Conservation (phyloP, 2,888 invertebrate species). For the Deroplatys truncata region DNA sequence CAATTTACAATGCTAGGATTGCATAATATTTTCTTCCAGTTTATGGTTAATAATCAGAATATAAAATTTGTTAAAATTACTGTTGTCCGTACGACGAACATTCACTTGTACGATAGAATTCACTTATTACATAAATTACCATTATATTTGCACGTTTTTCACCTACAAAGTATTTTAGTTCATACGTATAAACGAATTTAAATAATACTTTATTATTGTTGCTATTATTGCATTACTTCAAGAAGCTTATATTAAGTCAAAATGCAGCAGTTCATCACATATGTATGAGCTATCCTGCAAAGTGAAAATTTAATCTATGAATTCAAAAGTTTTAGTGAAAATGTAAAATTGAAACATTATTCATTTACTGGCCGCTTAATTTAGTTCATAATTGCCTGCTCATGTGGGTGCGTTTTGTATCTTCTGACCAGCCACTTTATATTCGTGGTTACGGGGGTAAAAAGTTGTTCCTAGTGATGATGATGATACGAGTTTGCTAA, state of each 20-base stretch:
- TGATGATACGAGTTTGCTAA: slow-evolving; percentile 41
- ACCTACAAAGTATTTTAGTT: too few species aligned
- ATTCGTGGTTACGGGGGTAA: neutral
- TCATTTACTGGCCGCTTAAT: neutral
- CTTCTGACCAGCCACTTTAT: neutral
- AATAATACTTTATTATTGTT: neutral
- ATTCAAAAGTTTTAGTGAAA: neutral
- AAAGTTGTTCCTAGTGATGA: neutral
- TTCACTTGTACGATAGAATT: too few species aligned
- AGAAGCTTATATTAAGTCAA: neutral
- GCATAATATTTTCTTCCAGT: too few species aligned
- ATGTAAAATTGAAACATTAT: neutral
- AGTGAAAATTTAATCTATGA: neutral
- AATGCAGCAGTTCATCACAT: neutral
- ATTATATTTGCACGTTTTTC: too few species aligned
- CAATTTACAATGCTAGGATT: too few species aligned
- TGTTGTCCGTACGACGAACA: too few species aligned
- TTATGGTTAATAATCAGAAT: too few species aligned
- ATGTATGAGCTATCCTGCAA: neutral
- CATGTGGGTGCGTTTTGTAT: neutral
- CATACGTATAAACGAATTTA: too few species aligned
- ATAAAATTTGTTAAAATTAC: too few species aligned
- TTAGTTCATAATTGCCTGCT: neutral
- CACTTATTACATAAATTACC: too few species aligned
- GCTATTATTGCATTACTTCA: neutral